Conservation (phyloP, 2,797 vertebrate species). For the Sebastiscus tertius region DNA sequence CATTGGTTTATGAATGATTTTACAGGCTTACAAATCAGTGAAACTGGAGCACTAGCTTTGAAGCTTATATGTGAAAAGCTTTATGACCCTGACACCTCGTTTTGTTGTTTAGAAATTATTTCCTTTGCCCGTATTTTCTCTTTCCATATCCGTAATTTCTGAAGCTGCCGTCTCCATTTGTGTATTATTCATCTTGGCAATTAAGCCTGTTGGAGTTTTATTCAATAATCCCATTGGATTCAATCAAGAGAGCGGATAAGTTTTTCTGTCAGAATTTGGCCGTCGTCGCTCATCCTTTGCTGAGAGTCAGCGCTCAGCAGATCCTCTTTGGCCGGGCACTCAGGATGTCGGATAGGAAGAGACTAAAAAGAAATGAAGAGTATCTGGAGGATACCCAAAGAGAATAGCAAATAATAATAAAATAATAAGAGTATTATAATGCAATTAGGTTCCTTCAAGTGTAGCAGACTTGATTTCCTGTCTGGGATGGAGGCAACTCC, state of each 20-base stretch:
- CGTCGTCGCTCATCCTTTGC: conserved; percentile 42
- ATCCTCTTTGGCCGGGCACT: conserved; percentile 61
- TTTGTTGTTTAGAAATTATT: conserved; percentile 18
- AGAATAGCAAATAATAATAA: background rate
- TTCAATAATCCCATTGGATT: conserved; percentile 69
- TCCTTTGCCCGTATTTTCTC: conserved; percentile 7
- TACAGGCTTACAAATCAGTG: conserved; percentile 21
- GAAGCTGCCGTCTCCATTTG: conserved; percentile 34
- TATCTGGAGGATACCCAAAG: conserved; percentile 52
- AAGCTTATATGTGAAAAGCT: conserved; percentile 19
- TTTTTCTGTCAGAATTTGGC: conserved; percentile 65
- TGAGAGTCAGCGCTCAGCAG: conserved; percentile 61
- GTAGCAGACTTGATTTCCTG: conserved; percentile 46
- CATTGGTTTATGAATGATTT: conserved; percentile 21
- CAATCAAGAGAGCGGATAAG: conserved; percentile 58
- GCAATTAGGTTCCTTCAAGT: conserved; percentile 50
- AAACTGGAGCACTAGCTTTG: background rate
- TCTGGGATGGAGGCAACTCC: background rate
- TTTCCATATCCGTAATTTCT: conserved; percentile 35
- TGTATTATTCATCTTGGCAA: conserved; percentile 59
- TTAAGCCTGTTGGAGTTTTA: conserved; percentile 52
- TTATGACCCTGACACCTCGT: conserved; percentile 28
- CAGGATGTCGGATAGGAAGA: conserved; percentile 66
- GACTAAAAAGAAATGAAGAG: conserved; percentile 32
- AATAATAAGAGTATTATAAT: conserved; percentile 39